These are phyloP conservation scores for Heliocidaris tuberculata DNA, from an alignment of 35 echinoderm and acorn worm species.

Conservation along the genomic window DNA sequence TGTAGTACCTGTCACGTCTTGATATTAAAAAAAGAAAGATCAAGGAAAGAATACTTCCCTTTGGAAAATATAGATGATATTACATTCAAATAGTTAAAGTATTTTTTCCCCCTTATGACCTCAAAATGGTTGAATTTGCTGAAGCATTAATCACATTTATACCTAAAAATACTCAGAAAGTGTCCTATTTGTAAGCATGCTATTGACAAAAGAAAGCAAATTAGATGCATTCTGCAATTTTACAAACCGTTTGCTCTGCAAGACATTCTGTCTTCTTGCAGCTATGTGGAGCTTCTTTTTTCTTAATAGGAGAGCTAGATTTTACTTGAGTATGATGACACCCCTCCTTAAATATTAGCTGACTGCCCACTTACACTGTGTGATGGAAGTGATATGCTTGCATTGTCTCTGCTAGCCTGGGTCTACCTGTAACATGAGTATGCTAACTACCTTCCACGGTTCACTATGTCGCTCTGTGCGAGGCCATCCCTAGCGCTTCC, in stretches of 20 bases:
- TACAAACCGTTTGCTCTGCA: neutral
- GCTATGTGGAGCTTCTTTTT: neutral
- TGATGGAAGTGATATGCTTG: neutral
- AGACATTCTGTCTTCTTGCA: neutral
- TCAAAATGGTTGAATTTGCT: too few species aligned
- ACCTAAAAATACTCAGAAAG: too few species aligned
- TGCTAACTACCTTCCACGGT: neutral
- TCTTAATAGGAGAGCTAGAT: neutral
- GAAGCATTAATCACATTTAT: too few species aligned
- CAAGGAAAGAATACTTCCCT: too few species aligned
- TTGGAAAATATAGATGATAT: too few species aligned
- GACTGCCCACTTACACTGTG: neutral
- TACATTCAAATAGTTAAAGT: too few species aligned
- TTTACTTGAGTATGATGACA: neutral
- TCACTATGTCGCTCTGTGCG: neutral
- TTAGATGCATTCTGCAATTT: neutral
- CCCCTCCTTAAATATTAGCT: slow-evolving; percentile 1
- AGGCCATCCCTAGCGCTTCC: neutral
- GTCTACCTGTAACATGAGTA: slow-evolving; percentile 1
- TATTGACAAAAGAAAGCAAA: neutral
- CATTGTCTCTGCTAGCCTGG: neutral
- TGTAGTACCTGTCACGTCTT: too few species aligned
- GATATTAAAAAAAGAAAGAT: too few species aligned
- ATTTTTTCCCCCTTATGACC: too few species aligned
- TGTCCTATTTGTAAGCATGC: too few species aligned